Evolutionary conservation across 2,113 vertebrate genomes (phyloP), one percentile per base, ranked within the genome.

Genomic region (Triplophysa rosa): DNA sequence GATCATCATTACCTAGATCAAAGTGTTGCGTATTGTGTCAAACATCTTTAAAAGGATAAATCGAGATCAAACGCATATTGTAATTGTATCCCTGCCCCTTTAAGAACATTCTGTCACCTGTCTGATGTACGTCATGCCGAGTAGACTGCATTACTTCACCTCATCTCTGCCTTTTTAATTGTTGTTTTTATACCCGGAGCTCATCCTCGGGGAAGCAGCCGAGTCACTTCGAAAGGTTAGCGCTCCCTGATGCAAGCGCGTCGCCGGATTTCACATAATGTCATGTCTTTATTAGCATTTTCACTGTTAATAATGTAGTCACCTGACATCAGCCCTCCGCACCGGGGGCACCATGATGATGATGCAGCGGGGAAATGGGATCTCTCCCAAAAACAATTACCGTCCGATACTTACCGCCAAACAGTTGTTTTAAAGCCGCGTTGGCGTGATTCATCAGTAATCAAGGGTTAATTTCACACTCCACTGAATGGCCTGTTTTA

Each of bases 381-480:
- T 87, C 86, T 62, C 45, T 64, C 81, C 33, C 76, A 71, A 78
- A 83, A 88, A 89, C 89, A 88, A 90, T 90, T 89, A 89, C 82
- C 64, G 78, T 68, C 72, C 33, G 67, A 79, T 49, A 78, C 65
- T 52, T 26, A 17, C 8, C 23, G 11, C 8, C 59, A 75, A 85
- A 88, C 80, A 79, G 82, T 89, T 90, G 87, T 91, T 92, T 87
- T 91, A 85, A 89, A 86, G 83, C 67, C 75, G 83, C 64, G 66
- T 71, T 87, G 87, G 87, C 67, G 77, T 87, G 88, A 90, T 89
- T 90, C 87, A 86, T 95, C 94, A 90, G 90, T 96, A 96, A 98
- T 97, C 95, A 98, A 97, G 96, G 97, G 95, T 98, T 99, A 95
- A 98, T 98, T 98, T 98, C 96, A 96, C 96, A 97, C 95, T 95